Evolutionary conservation across 2,113 vertebrate genomes (phyloP), one percentile per base, ranked within the genome.

Genomic region (Opisthocomus hoazin): DNA sequence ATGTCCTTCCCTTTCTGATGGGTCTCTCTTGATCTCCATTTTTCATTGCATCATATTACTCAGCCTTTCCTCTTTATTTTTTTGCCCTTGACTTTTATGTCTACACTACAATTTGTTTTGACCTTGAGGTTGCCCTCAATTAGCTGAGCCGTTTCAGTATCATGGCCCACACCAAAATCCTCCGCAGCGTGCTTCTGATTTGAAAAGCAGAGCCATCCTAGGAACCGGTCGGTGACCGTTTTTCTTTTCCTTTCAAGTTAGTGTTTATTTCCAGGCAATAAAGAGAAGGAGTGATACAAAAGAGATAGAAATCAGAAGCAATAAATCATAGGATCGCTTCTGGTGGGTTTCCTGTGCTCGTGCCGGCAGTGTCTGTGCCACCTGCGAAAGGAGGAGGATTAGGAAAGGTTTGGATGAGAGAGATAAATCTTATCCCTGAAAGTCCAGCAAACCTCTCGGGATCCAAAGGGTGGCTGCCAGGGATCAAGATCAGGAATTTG

Each of bases 91-190:
- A 86, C 79, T 94, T 93, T 78, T 92, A 57, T 93, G 88, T 89
- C 85, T 51, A 5, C 63, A 27, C 68, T 43, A 80, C 86, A 70
- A 43, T 96, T 96, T 93, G 76, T 86, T 54, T 11, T 94, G 93
- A 92, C 89, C 90, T 93, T 84, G 89, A 84, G 73, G 90, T 85
- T 96, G 95, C 79, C 90, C 94, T 97, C 95, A 92, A 86, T 96
- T 93, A 90, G 90, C 79, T 74, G 83, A 92, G 71, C 90, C 50
- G 24, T 95, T 95, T 86, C 54, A 3, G 30, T 66, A 54, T 66
- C 19, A 0, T 81, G 90, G 86, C 86, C 83, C 63, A 50, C 50
- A 80, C 88, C 89, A 86, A 69, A 92, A 77, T 54, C 43, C 68
- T 92, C 63, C 10, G 1, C 71, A 50, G 17, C 4, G 4, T 61